A percentile compares a stretch with the other conserved stretches of the same genome.
Evolutionary conservation across 2,797 vertebrate species (phyloP).

Genomic region (Crocidura indochinensis): DNA sequence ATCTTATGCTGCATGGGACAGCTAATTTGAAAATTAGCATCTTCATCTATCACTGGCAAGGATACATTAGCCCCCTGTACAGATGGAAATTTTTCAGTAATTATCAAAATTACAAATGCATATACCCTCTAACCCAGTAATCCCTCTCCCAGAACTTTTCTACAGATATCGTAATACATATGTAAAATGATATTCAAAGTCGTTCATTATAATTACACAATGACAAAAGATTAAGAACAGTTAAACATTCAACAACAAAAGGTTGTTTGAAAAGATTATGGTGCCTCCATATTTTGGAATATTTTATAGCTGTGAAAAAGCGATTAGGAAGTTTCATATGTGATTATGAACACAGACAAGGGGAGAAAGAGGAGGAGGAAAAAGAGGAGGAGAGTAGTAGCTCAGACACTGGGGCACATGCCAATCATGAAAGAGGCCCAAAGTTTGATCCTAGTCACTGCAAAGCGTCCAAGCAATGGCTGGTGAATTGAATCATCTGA

Average conservation of each 20-base stretch:
- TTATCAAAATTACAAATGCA: conserved; percentile 27
- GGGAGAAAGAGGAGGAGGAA: too few relatives aligned
- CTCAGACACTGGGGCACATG: too few relatives aligned
- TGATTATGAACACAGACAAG: not conserved
- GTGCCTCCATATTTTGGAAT: not conserved
- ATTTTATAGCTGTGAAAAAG: not conserved
- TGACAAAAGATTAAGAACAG: conserved; percentile 7
- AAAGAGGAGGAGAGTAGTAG: too few relatives aligned
- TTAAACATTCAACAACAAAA: not conserved
- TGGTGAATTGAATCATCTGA: too few relatives aligned
- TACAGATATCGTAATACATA: not conserved
- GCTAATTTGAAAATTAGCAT: not conserved
- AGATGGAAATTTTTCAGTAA: conserved; percentile 11
- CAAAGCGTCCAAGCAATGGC: too few relatives aligned
- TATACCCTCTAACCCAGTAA: not conserved
- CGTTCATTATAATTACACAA: not conserved
- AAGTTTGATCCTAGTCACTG: too few relatives aligned
- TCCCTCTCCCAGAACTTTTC: not conserved
- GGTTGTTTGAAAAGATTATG: not conserved
- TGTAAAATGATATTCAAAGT: conserved; percentile 19
- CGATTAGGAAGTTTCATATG: not conserved
- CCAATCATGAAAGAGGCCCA: too few relatives aligned
- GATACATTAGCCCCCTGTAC: not conserved
- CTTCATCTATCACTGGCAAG: not conserved
- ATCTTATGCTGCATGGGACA: not conserved